Conservation (phyloP, 2,888 invertebrate species). For the Cryptocephalus primarius region DNA sequence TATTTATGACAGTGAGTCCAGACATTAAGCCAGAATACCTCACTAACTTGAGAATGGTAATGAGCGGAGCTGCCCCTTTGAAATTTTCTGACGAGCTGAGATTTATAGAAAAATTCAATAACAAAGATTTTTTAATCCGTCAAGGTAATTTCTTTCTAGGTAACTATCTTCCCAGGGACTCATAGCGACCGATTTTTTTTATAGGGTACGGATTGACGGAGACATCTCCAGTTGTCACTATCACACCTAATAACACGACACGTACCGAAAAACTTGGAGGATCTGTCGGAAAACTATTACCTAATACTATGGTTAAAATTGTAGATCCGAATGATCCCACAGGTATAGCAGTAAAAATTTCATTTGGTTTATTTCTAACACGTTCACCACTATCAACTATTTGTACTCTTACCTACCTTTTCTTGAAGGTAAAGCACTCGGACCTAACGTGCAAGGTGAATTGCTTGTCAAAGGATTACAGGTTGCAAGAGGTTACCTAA, state of each 20-base stretch:
- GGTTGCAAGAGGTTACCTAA: slow-evolving; percentile 70
- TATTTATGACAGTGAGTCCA: slow-evolving; percentile 39
- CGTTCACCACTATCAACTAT: too few relatives aligned
- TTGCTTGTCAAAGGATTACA: slow-evolving; percentile 67
- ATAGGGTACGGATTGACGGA: slow-evolving; percentile 65
- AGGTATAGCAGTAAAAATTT: background rate
- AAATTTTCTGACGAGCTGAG: slow-evolving; percentile 44
- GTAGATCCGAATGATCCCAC: slow-evolving; percentile 36
- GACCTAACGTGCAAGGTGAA: slow-evolving; percentile 47
- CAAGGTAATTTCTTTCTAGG: slow-evolving; percentile 13
- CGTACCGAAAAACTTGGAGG: slow-evolving; percentile 21
- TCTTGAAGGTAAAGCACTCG: slow-evolving; percentile 6
- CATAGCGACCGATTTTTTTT: too few relatives aligned
- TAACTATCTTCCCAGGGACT: too few relatives aligned
- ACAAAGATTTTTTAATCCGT: slow-evolving; percentile 15
- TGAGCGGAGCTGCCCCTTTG: slow-evolving; percentile 61
- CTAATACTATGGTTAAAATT: slow-evolving; percentile 54
- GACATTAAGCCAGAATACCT: slow-evolving; percentile 46
- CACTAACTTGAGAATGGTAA: slow-evolving; percentile 39
- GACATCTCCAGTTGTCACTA: slow-evolving; percentile 44
- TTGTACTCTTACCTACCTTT: background rate
- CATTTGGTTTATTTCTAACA: too few relatives aligned
- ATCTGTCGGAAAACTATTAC: slow-evolving; percentile 46
- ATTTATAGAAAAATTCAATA: slow-evolving; percentile 38
- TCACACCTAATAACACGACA: background rate